Base-by-base conservation (phyloP, 1,140 invertebrate species). In the Akabosia matsudoensis region DNA sequence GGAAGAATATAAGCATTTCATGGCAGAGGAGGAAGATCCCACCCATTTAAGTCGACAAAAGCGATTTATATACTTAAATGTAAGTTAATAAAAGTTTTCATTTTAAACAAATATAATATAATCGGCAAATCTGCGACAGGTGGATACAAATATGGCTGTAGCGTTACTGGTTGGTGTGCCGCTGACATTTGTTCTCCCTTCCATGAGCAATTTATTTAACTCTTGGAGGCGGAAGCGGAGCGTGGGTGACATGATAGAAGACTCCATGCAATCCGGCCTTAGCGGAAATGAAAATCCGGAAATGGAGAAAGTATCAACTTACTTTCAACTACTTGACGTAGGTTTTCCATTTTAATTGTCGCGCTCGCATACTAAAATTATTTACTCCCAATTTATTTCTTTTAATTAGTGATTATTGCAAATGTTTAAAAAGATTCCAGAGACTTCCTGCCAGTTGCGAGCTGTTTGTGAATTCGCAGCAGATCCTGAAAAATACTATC, bases 381-480 rank as follows among this genome's bases (percentile, higher is more conserved):
- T 22, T n/a, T 70, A 22, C 31, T 10, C n/a, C n/a, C n/a, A n/a
- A n/a, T n/a, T n/a, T n/a, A n/a, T n/a, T n/a, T 70, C 18, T 26
- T n/a, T 34, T 51, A 51, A 45, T 14, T 33, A 73, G n/a, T n/a
- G n/a, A n/a, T n/a, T n/a, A n/a, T n/a, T n/a, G n/a, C n/a, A n/a
- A n/a, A n/a, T 34, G 37, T 45, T 2, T n/a, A 16, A 13, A 13
- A 75, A 83, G 82, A 76, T 83, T 56, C 79, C 78, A 16, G 76
- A 77, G 1, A n/a, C 78, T 54, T 34, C 75, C 0, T 83, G 83
- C 70, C 82, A 83, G 72, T 77, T 82, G 51, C 70, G 83, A 14
- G 76, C 83, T 0, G 30, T 83, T 2, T 83, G 83, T 54, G 83
- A 83, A 77, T 61, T 83, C 70, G 33, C 82, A 0, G 73, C 81